phyloP scores from a whole-genome alignment of 2,888 invertebrate species.

The Gonocerus acuteangulatus region DNA sequence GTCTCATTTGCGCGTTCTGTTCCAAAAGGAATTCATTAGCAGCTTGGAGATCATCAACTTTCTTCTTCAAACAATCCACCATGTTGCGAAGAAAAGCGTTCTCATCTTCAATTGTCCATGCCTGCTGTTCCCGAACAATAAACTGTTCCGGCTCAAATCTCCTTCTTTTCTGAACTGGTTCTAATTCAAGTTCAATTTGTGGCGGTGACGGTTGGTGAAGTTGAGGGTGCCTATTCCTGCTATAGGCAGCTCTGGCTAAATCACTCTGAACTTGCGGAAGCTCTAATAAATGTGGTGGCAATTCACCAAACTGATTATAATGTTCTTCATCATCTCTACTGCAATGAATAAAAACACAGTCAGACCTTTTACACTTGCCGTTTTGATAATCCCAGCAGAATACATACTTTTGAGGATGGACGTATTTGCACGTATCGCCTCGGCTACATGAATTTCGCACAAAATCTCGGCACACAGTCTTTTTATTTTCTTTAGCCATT shows the following conservation, averaged over 20 bases:
- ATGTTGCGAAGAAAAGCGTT: slow-evolving; percentile 58
- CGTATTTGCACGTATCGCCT: slow-evolving; percentile 41
- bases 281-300: slow-evolving; percentile 49
- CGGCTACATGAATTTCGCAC: slow-evolving; percentile 52
- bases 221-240: slow-evolving; percentile 46
- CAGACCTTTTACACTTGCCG: slow-evolving; percentile 61
- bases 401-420: slow-evolving; percentile 43
- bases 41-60: slow-evolving; percentile 59
- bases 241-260: slow-evolving; percentile 52
- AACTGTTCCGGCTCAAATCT: slow-evolving; percentile 19
- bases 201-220: slow-evolving; percentile 25
- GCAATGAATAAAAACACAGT: slow-evolving; percentile 71
- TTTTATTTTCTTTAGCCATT: slow-evolving; percentile 27
- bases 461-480: slow-evolving; percentile 51
- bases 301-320: slow-evolving; percentile 62
- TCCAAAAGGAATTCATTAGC: slow-evolving; percentile 71
- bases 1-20: slow-evolving; percentile 64
- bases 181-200: slow-evolving; percentile 29
- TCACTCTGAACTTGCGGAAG: slow-evolving; percentile 41
- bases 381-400: slow-evolving; percentile 67
- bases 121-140: slow-evolving; percentile 7
- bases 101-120: slow-evolving; percentile 55
- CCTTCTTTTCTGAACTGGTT: slow-evolving; percentile 48
- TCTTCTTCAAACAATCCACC: slow-evolving; percentile 61
- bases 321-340: slow-evolving; percentile 66